Conservation (phyloP, 30 jellyfish, hydroid and myxozoan species). For the Turritopsis rubra region DNA sequence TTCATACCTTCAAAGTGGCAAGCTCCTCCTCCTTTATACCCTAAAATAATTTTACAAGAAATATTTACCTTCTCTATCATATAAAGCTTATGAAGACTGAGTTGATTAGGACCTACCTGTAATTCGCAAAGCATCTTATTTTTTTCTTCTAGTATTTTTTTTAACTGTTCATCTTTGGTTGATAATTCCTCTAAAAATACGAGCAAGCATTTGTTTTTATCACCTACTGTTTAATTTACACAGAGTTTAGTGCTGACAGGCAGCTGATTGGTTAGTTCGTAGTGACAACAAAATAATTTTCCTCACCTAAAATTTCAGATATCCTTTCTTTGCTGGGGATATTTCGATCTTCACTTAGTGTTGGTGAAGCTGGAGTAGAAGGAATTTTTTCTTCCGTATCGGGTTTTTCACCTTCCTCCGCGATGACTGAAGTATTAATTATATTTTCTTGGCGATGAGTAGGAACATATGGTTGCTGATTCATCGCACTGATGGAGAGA, state of each 20-base stretch:
- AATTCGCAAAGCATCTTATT: slow-evolving; percentile 60
- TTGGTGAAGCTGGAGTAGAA: neutral
- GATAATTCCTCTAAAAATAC: slow-evolving; percentile 56
- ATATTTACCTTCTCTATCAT: too few relatives aligned
- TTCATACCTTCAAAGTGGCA: neutral
- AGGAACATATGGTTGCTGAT: slow-evolving; percentile 12
- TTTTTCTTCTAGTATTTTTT: slow-evolving; percentile 61
- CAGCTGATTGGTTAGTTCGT: too few relatives aligned
- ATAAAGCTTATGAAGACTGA: too few relatives aligned
- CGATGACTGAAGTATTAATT: neutral
- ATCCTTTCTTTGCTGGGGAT: slow-evolving; percentile 31
- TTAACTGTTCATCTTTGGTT: slow-evolving; percentile 57
- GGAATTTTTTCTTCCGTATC: neutral
- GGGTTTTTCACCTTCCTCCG: neutral
- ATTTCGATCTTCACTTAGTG: slow-evolving; percentile 11
- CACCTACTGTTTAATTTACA: too few relatives aligned
- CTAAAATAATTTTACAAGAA: neutral
- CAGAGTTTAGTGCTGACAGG: too few relatives aligned
- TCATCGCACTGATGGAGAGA: slow-evolving; percentile 10
- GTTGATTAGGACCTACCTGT: slow-evolving; percentile 55
- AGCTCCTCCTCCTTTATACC: neutral
- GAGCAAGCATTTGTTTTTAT: too few relatives aligned
- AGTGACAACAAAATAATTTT: too few relatives aligned
- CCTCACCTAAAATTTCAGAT: slow-evolving; percentile 27
- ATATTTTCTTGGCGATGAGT: slow-evolving; percentile 12